A percentile compares a stretch with the other conserved stretches of the same genome.
Conservation (phyloP, 2,888 invertebrate genomes). For the Zeuzera pyrina region DNA sequence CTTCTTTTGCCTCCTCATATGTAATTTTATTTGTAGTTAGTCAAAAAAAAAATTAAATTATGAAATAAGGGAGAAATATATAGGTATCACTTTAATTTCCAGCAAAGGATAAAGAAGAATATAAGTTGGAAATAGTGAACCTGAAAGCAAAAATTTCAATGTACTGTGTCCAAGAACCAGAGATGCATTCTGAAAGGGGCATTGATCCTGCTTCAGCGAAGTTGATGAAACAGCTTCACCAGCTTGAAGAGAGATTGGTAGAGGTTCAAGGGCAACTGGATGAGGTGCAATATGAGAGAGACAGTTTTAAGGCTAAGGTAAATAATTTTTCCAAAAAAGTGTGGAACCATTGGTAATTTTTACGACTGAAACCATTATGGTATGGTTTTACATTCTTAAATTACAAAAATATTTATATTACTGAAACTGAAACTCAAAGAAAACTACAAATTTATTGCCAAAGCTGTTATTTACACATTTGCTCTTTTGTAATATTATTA, state of each 20-base stretch:
- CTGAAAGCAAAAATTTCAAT: slow-evolving; percentile 50
- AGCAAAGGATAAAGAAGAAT: slow-evolving; percentile 58
- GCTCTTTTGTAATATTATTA: slow-evolving; percentile 10
- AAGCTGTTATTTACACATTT: not conserved
- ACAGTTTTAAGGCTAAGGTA: slow-evolving; percentile 58
- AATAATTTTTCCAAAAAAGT: not conserved
- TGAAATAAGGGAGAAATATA: no score
- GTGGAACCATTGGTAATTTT: not conserved
- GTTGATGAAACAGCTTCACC: slow-evolving; percentile 59
- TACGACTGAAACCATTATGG: not conserved
- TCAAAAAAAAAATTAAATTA: no score
- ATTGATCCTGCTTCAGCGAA: slow-evolving; percentile 25
- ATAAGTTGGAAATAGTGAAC: slow-evolving; percentile 46
- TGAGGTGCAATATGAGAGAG: slow-evolving; percentile 66
- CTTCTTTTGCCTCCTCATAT: no score
- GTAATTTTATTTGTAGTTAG: no score
- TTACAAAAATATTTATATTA: no score
- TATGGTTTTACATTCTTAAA: no score
- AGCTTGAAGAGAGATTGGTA: slow-evolving; percentile 64
- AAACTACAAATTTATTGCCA: no score
- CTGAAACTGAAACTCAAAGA: not conserved
- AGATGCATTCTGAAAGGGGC: slow-evolving; percentile 20
- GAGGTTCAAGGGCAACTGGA: slow-evolving; percentile 65
- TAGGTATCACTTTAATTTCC: slow-evolving; percentile 12
- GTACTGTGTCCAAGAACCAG: slow-evolving; percentile 40